Evolutionary conservation across 2,797 vertebrate genomes (phyloP), one percentile per base, ranked within the genome.

Genomic region (Nyctibius grandis): DNA sequence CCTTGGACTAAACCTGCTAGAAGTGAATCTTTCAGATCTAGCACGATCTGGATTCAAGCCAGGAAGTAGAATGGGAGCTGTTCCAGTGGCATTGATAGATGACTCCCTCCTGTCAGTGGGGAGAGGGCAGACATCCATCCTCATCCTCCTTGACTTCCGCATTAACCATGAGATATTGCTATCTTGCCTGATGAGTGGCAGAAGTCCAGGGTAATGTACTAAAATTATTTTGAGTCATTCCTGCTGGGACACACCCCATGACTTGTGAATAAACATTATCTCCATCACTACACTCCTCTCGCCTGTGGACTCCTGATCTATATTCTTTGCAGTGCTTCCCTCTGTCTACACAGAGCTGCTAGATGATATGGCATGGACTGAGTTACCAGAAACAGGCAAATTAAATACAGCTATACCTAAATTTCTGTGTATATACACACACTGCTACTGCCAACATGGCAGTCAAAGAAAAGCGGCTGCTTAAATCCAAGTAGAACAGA

Each of bases 101-200:
- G 78, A 77, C 0, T 7, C 38, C 48, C 81, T 92, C 78, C 72
- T 92, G 84, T 83, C 81, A 74, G 75, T 31, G 18, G 40, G 72
- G 48, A 92, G 63, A 91, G 88, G 60, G 56, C 67, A 92, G 60
- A 88, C 72, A 96, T 93, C 88, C 88, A 96, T 96, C 78, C 84
- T 95, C 84, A 95, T 93, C 95, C 88, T 94, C 86, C 84, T 76
- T 83, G 68, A 94, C 86, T 96, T 95, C 81, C 89, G 72, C 64
- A 80, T 74, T 92, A 94, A 95, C 86, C 48, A 91, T 95, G 89
- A 93, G 93, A 80, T 96, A 93, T 83, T 91, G 68, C 75, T 89
- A 56, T 94, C 68, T 88, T 0, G 1, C 42, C 68, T 92, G 89
- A 72, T 21, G 45, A 72, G 93, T 95, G 92, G 92, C 88, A 93